Base-by-base conservation (phyloP, 2,888 invertebrate species). In the Athetis lepigone region DNA sequence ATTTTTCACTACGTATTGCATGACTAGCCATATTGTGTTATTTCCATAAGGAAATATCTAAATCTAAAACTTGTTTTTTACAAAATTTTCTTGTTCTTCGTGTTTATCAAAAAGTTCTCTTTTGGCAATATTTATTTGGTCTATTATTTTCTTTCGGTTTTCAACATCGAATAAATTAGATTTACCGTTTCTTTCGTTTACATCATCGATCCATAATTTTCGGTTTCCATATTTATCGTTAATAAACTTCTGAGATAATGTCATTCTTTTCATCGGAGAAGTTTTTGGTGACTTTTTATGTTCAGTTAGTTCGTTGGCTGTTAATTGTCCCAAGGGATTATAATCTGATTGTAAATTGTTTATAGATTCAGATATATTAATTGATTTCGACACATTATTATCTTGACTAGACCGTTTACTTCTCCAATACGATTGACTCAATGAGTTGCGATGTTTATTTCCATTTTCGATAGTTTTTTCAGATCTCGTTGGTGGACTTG, bases 191-290 rank as follows among this genome's bases (percentile, higher is more conserved):
- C 85, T 88, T 51, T 94, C 91, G 59, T 84, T 90, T 6, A 84
- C 80, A 46, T 95, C 95, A 54, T 94, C 95, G 56, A 86, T 85
- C 95, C 95, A 95, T 62, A 95, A 81, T 81, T 92, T 95, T 81
- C 92, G 89, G 70, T 94, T 95, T 40, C 95, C 95, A 72, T 95
- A 95, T 85, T 95, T 95, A 78, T 95, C 95, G 69, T 95, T 95
- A 49, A 95, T 95, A 74, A 95, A 95, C 78, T 95, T 95, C 82
- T 95, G 95, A 29, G 95, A 95, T 45, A 93, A 84, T 65, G 90
- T 95, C 80, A 92, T 88, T 85, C 90, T 88, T 85, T 90, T 94
- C 55, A 81, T 80, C 8, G 91, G 89, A 21, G 92, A 91, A 58
- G 85, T 85, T 83, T 92, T 91, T 25, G 90, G 90, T n/a, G 90